Conservation (phyloP, 2,888 invertebrate genomes). For the Pemphredon lugubris region DNA sequence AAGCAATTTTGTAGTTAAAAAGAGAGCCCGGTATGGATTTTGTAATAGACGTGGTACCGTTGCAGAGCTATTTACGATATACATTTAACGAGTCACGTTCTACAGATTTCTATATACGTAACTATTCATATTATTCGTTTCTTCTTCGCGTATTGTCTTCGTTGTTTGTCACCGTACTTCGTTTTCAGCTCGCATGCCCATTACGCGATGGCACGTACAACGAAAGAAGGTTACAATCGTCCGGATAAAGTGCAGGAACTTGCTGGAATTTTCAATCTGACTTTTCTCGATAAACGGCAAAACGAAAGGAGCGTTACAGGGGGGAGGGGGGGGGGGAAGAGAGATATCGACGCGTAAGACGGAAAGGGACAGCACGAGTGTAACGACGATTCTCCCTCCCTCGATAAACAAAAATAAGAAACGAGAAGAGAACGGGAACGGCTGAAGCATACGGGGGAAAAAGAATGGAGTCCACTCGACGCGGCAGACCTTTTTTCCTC, state of each 20-base stretch:
- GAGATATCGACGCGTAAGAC: neutral
- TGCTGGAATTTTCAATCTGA: neutral
- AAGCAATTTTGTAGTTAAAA: no score
- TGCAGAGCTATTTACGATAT: no score
- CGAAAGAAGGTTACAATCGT: neutral
- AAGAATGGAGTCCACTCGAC: slow-evolving; percentile 11
- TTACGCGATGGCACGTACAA: neutral
- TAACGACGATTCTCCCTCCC: neutral
- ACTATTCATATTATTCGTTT: no score
- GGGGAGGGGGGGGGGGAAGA: neutral
- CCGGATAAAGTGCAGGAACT: neutral
- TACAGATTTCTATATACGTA: neutral
- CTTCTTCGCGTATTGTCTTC: no score
- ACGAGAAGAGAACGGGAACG: neutral
- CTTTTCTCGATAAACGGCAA: neutral
- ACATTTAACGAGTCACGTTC: no score
- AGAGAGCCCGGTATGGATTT: no score
- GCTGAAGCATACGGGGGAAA: slow-evolving; percentile 8
- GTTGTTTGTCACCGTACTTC: no score
- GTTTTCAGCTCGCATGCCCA: no score
- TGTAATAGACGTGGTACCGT: no score
- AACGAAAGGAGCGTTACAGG: neutral
- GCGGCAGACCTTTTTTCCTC: neutral
- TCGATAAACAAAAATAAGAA: slow-evolving; percentile 14
- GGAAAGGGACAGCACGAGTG: no score